Conservation (phyloP, 2,113 vertebrate species). For the Neotragus pygmaeus region DNA sequence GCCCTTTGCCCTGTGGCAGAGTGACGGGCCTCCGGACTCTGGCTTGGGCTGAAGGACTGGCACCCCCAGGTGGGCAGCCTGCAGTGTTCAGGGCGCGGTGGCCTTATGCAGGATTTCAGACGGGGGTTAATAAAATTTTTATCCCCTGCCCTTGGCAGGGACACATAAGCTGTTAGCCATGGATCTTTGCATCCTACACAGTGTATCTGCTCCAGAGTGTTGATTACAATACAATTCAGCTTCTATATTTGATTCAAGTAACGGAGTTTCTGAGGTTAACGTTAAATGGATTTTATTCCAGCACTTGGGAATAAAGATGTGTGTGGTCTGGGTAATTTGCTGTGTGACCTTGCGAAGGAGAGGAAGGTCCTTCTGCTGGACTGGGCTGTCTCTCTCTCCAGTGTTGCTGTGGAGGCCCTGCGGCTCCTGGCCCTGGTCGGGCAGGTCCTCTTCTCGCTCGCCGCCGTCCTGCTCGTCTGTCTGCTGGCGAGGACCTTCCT, state of each 20-base stretch:
- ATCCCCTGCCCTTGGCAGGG: too few species aligned
- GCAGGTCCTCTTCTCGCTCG: slow-evolving; percentile 90
- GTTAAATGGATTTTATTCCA: background rate
- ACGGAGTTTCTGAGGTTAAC: background rate
- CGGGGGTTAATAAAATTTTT: background rate
- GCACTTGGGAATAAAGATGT: background rate
- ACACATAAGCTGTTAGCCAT: background rate
- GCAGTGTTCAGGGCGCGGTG: accelerated
- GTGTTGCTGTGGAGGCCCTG: slow-evolving; percentile 84
- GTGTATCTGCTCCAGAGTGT: background rate
- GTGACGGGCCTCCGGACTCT: background rate
- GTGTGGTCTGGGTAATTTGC: background rate
- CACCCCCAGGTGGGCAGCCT: background rate
- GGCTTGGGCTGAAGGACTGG: background rate
- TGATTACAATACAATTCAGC: background rate
- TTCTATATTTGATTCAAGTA: background rate
- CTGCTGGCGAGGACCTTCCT: slow-evolving; percentile 88
- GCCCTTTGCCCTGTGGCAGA: background rate
- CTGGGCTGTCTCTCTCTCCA: slow-evolving; percentile 57
- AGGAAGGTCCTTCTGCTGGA: background rate
- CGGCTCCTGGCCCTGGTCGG: slow-evolving; percentile 86
- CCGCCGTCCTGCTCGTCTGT: slow-evolving; percentile 89
- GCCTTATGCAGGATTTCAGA: background rate
- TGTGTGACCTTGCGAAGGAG: background rate
- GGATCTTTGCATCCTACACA: background rate